Evolutionary conservation across 2,113 vertebrate species (phyloP), one percentile per base, ranked within the genome.

Genomic region (Tyrannus savana): DNA sequence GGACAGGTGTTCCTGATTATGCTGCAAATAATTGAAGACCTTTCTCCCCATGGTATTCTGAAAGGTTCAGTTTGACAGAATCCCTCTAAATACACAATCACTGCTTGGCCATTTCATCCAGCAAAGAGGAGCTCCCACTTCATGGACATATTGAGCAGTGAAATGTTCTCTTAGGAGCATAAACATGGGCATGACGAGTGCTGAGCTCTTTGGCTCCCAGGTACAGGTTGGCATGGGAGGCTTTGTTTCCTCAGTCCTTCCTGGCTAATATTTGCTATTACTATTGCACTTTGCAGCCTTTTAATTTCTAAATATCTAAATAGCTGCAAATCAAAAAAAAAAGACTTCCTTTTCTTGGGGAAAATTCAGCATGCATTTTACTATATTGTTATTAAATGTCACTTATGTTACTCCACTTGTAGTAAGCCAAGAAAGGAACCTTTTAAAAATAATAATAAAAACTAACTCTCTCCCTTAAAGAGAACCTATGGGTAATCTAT

Each of bases 121-220:
- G 69, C 41, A 67, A 7, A 78, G 7, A 27, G 23, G 27, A 75
- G n/a, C 52, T 91, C 50, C 52, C 47, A 10, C 35, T 64, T 7
- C 41, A 12, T n/a, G 35, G 37, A 3, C 5, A 3, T 1, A 2
- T 0, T 68, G 67, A 35, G 27, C 55, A 58, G 28, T 2, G n/a
- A 27, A 76, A 46, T 66, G 55, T 31, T 41, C 13, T 15, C 44
- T 73, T 56, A 41, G 82, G 46, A 84, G 42, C 31, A 19, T 2
- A 28, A 74, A n/a, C 47, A 3, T 5, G 41, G 42, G 21, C n/a
- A 21, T 13, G 41, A 50, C 8, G 55, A 23, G 14, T 35, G 41
- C 67, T 22, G 63, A 80, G 69, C n/a, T 80, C 55, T 72, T 33
- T 31, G 7, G 46, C 12, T 35, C 24, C 23, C 30, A 19, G 62